These are phyloP conservation scores for Agelaius phoeniceus DNA, from an alignment of 2,113 vertebrate genomes.

Conservation along the genomic window DNA sequence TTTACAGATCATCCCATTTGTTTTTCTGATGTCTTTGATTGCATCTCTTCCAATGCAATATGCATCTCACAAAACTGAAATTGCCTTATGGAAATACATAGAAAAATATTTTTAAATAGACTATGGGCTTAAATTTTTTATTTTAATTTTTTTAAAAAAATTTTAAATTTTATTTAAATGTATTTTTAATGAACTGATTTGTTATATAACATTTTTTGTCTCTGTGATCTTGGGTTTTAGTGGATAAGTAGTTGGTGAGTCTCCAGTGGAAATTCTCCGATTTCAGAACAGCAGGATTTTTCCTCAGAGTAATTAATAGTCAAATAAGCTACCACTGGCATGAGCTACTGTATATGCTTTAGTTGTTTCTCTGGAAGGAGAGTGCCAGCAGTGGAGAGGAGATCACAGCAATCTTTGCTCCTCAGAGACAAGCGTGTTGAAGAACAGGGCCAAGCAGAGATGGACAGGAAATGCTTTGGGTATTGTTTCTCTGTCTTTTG, in stretches of 20 bases:
- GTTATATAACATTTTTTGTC: neutral
- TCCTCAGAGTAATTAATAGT: neutral
- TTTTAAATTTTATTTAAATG: neutral
- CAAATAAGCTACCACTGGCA: neutral
- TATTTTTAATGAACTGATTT: neutral
- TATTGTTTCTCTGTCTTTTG: neutral
- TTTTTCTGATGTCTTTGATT: conserved; percentile 11
- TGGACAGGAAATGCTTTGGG: neutral
- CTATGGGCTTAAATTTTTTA: neutral
- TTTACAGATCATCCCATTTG: neutral
- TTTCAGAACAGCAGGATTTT: neutral
- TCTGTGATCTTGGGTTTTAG: neutral
- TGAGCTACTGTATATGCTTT: neutral
- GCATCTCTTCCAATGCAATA: neutral
- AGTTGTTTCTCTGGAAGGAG: neutral
- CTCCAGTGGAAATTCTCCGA: neutral
- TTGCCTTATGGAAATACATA: neutral
- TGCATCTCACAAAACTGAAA: neutral
- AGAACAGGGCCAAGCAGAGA: neutral
- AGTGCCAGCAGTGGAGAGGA: neutral
- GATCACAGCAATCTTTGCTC: neutral
- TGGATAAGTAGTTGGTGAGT: neutral
- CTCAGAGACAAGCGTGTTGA: neutral
- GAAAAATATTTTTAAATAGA: neutral
- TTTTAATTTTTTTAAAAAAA: neutral